Percentiles rank a stretch among this genome's conserved stretches.
Conservation (phyloP, 2,888 invertebrate genomes). For the Eubasilissa splendida region DNA sequence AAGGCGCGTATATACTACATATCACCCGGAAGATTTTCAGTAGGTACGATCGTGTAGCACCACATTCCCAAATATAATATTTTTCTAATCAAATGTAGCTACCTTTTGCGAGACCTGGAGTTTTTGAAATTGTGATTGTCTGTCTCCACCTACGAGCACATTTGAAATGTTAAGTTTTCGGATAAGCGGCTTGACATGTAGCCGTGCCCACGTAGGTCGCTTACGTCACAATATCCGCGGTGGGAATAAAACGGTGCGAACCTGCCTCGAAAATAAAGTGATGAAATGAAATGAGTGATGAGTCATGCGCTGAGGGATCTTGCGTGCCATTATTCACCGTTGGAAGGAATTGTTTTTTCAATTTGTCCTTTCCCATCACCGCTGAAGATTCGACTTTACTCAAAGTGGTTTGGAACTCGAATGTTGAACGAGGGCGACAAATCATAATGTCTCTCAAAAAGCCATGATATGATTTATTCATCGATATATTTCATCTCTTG, state of each 20-base stretch:
- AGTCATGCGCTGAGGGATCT: background rate
- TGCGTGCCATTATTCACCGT: conserved; percentile 28
- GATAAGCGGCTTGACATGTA: too few species aligned
- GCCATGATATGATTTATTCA: conserved; percentile 11
- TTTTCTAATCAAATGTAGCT: too few species aligned
- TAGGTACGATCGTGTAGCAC: too few species aligned
- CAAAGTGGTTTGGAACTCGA: conserved; percentile 16
- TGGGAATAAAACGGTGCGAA: background rate
- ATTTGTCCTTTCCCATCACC: conserved; percentile 23
- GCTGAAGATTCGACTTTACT: conserved; percentile 1
- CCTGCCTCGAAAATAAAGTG: background rate
- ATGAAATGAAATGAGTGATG: conserved; percentile 24
- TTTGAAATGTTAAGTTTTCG: too few species aligned
- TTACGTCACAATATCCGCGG: background rate
- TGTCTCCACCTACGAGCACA: too few species aligned
- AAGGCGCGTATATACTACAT: too few species aligned
- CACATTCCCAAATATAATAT: too few species aligned
- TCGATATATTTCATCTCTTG: conserved; percentile 1
- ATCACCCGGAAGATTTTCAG: too few species aligned
- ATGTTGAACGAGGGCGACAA: conserved; percentile 21
- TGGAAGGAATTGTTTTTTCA: conserved; percentile 30
- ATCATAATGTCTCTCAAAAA: conserved; percentile 19
- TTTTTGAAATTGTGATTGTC: too few species aligned
- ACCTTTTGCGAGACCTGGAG: too few species aligned
- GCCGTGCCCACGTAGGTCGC: background rate